phyloP scores from a whole-genome alignment of 1,140 invertebrate species.

The Zaprionus lachaisei region DNA sequence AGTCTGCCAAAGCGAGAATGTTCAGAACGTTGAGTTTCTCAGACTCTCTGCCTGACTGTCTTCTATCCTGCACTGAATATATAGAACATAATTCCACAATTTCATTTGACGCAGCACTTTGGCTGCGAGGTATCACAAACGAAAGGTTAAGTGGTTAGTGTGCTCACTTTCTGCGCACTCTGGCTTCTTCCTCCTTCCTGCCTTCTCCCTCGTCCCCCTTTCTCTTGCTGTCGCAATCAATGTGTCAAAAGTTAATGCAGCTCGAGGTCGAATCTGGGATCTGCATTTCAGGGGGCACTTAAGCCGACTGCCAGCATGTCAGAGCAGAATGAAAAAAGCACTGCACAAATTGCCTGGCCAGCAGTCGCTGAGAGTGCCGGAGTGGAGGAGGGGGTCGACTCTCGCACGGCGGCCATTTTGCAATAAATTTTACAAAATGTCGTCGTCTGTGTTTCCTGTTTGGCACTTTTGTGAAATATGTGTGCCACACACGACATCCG shows the following conservation, averaged over 20 bases:
- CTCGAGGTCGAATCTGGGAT: conserved; percentile 41
- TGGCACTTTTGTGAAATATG: conserved; percentile 71
- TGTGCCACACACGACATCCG: conserved; percentile 63
- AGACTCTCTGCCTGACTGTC: neutral
- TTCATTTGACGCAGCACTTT: neutral
- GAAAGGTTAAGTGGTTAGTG: conserved; percentile 34
- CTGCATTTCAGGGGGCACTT: conserved; percentile 62
- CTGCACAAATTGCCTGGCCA: conserved; percentile 51
- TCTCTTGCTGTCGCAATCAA: conserved; percentile 52
- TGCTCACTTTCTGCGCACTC: neutral
- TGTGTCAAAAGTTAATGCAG: conserved; percentile 76
- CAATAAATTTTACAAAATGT: conserved; percentile 71
- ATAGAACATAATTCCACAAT: neutral
- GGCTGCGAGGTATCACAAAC: conserved; percentile 48
- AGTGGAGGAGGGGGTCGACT: neutral
- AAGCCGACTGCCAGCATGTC: conserved; percentile 49
- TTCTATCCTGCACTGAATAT: neutral
- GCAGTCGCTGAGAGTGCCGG: neutral
- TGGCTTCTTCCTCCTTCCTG: neutral
- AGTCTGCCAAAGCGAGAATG: neutral
- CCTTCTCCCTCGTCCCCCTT: neutral
- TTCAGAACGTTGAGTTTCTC: neutral
- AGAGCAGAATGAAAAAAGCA: conserved; percentile 23
- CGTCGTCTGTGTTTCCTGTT: conserved; percentile 68
- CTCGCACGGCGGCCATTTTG: conserved; percentile 49